A percentile compares a stretch with the other conserved stretches of the same genome.
Evolutionary conservation across 2,888 invertebrate species (phyloP).

Genomic region (Lithophane leautieri): DNA sequence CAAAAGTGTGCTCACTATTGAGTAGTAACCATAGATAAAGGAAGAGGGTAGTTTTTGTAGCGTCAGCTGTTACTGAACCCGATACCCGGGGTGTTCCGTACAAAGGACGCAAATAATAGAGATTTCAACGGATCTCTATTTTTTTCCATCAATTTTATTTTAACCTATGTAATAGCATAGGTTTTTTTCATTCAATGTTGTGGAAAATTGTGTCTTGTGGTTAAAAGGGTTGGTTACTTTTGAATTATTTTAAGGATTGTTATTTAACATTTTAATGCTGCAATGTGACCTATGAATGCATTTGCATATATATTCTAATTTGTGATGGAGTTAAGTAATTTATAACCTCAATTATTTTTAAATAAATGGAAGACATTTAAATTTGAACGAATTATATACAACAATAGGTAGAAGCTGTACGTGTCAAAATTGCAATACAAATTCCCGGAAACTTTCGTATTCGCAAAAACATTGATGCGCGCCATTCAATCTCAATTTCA

Average conservation of each 20-base stretch:
- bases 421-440: constrained; percentile 14
- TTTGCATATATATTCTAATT: constrained; percentile 16
- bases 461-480: not conserved
- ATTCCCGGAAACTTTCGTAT: constrained; percentile 28
- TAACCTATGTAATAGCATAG: not conserved
- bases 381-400: not conserved
- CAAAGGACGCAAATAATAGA: constrained; percentile 74
- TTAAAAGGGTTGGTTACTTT: not conserved
- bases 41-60: constrained; percentile 80
- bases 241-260: not conserved
- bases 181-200: constrained; percentile 10
- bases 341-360: not conserved
- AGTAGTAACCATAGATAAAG: constrained; percentile 74
- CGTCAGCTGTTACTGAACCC: constrained; percentile 85
- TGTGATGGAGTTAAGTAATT: not conserved
- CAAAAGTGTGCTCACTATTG: constrained; percentile 65
- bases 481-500: constrained; percentile 35
- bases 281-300: not conserved
- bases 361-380: not conserved
- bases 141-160: constrained; percentile 29
- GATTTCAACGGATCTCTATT: constrained; percentile 66
- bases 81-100: constrained; percentile 72
- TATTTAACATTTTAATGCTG: not conserved
- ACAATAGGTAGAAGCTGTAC: not conserved
- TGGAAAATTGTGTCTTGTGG: not conserved